Evolutionary conservation across 92 coral and sea anemone genomes (phyloP).

Genomic region (Micromussa lordhowensis): DNA sequence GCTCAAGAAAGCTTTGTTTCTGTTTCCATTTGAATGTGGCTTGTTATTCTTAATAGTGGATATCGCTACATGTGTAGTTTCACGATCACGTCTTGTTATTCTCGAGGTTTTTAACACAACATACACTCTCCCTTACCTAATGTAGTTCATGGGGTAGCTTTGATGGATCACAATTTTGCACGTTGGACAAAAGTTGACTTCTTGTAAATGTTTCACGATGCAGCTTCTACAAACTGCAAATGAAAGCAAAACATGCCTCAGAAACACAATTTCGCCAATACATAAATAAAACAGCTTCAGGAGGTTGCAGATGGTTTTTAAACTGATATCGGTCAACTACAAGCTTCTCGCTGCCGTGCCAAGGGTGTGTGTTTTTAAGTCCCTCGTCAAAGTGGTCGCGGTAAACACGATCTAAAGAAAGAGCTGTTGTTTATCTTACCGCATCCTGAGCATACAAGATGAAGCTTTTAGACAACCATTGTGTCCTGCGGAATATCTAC

Average conservation of each 20-base stretch:
- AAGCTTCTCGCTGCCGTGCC: neutral
- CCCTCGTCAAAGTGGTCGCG: constrained; percentile 1
- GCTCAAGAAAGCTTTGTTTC: neutral
- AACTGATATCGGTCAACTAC: neutral
- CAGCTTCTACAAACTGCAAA: constrained; percentile 95
- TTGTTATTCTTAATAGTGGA: neutral
- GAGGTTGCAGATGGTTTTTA: neutral
- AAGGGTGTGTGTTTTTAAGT: neutral
- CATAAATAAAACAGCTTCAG: constrained; percentile 6
- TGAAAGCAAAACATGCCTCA: constrained; percentile 25
- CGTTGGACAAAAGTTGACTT: constrained; percentile 87
- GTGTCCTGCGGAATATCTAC: neutral
- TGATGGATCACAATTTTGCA: constrained; percentile 93
- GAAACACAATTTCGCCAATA: constrained; percentile 34
- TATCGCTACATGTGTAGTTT: neutral
- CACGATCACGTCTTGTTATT: neutral
- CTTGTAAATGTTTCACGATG: constrained; percentile 87
- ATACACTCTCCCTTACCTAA: constrained; percentile 69
- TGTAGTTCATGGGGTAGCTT: constrained; percentile 95
- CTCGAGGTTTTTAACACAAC: neutral
- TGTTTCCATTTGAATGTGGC: constrained; percentile 10
- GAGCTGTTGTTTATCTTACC: constrained; percentile 26
- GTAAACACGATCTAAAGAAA: constrained; percentile 26
- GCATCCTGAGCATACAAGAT: constrained; percentile 17
- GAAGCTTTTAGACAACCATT: constrained; percentile 12